Base-by-base conservation (phyloP, 2,888 invertebrate genomes). In the Noctua janthe region DNA sequence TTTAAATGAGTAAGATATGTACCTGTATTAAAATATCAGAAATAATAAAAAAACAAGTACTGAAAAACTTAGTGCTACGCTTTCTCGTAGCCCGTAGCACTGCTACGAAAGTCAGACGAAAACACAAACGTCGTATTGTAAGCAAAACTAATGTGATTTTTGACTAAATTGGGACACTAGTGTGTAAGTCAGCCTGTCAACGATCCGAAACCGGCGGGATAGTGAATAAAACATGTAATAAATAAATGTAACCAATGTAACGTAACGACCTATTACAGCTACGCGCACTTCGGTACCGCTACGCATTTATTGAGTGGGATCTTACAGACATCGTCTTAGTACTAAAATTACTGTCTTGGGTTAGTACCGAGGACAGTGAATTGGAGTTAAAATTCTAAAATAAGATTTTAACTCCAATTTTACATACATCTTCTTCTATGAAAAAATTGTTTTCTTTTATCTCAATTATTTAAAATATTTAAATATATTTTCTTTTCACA, bases 161-260 rank as follows among this genome's bases (percentile, higher is more conserved):
- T 81, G n/a, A 74, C 70, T 77, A 81, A 80, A 81, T 39, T 67
- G 70, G 71, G 39, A 43, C 72, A 71, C 76, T 78, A 74, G 80
- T 84, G 66, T 67, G 78, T 81, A 82, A 87, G 78, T 67, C 79
- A 86, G 91, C 85, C 89, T 90, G 91, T 91, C 92, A 92, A 92
- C 91, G 86, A 80, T 87, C 88, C 89, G 88, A 91, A 91, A 86
- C 86, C 89, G 85, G 79, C 90, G 85, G 89, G 80, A 29, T 90
- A 86, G 92, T 96, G 96, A 96, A 96, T 96, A 96, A 96, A 96
- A 96, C 96, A 96, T 96, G 96, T 94, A 96, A 96, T 96, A 94
- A 92, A 94, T 94, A 94, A 94, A 95, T 93, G 93, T 92, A 91
- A 93, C 92, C 93, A 94, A 94, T 92, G 94, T 92, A 92, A 93